These are phyloP conservation scores for Drosophila littoralis DNA, from an alignment of 1,140 invertebrate genomes.

Conservation along the genomic window DNA sequence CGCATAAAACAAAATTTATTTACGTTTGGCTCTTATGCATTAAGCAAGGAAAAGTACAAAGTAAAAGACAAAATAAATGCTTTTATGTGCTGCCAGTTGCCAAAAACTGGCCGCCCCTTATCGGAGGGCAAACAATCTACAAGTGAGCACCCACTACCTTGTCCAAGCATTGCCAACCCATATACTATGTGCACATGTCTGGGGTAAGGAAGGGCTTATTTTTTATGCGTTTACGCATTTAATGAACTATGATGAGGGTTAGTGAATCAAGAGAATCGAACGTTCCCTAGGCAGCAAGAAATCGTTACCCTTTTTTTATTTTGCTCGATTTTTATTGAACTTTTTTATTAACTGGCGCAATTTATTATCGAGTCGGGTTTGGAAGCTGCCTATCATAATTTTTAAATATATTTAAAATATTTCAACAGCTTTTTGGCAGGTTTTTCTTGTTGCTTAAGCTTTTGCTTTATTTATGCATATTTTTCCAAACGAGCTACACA, in stretches of 20 bases:
- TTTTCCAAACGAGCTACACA: slow-evolving; percentile 41
- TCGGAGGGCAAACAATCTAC: too few species aligned
- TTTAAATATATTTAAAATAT: slow-evolving; percentile 52
- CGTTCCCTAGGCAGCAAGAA: slow-evolving; percentile 58
- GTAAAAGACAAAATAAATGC: slow-evolving; percentile 77
- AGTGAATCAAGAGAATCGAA: slow-evolving; percentile 46
- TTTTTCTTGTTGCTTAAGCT: neutral
- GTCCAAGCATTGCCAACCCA: too few species aligned
- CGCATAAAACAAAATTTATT: slow-evolving; percentile 83
- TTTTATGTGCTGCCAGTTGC: slow-evolving; percentile 62
- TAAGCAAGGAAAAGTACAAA: slow-evolving; percentile 51
- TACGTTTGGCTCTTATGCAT: slow-evolving; percentile 72
- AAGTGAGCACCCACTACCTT: too few species aligned
- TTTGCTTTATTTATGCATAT: slow-evolving; percentile 67
- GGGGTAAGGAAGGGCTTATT: slow-evolving; percentile 1
- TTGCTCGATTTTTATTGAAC: slow-evolving; percentile 73
- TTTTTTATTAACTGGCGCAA: slow-evolving; percentile 80
- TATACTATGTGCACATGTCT: neutral
- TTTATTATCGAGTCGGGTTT: slow-evolving; percentile 52
- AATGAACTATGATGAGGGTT: slow-evolving; percentile 83
- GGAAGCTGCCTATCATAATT: slow-evolving; percentile 20
- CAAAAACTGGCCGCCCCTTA: neutral
- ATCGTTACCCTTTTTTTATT: slow-evolving; percentile 70
- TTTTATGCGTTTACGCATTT: slow-evolving; percentile 75
- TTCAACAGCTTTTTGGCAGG: slow-evolving; percentile 27